Percentiles rank a stretch among this genome's conserved stretches.
phyloP scores from a whole-genome alignment of 1,140 invertebrate genomes.

The Drosophila ironensis region DNA sequence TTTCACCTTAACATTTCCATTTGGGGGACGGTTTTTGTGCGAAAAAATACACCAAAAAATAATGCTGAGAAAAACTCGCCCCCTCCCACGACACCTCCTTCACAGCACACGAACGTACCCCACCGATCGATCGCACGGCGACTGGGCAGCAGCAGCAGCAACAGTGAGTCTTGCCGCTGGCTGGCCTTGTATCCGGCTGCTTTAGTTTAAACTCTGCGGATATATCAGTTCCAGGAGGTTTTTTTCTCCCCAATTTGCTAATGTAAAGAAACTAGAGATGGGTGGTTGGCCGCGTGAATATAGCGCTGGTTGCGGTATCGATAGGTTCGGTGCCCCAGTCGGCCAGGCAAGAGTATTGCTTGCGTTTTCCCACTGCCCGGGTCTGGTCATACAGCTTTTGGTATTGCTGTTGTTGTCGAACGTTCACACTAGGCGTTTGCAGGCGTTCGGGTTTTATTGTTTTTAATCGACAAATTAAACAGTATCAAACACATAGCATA shows the following conservation, averaged over 20 bases:
- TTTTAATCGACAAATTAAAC: conserved; percentile 51
- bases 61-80: conserved; percentile 52
- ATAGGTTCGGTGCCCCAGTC: too few species aligned
- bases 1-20: conserved; percentile 42
- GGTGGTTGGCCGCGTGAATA: not conserved
- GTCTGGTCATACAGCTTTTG: too few species aligned
- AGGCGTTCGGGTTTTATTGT: conserved; percentile 59
- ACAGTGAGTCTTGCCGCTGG: conserved; percentile 63
- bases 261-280: conserved; percentile 14
- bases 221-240: conserved; percentile 15
- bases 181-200: conserved; percentile 43
- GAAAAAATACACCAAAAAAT: too few species aligned
- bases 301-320: too few species aligned
- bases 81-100: conserved; percentile 19
- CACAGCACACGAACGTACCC: conserved; percentile 68
- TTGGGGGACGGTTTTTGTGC: conserved; percentile 63
- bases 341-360: too few species aligned
- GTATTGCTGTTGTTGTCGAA: not conserved
- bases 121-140: conserved; percentile 62
- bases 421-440: not conserved
- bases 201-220: conserved; percentile 14
- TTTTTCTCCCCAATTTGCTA: conserved; percentile 9
- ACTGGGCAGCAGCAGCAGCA: conserved; percentile 72
- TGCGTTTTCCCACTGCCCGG: too few species aligned
- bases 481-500: conserved; percentile 45